These are phyloP conservation scores for Teleogryllus occipitalis DNA, from an alignment of 1,140 invertebrate genomes.

Conservation along the genomic window DNA sequence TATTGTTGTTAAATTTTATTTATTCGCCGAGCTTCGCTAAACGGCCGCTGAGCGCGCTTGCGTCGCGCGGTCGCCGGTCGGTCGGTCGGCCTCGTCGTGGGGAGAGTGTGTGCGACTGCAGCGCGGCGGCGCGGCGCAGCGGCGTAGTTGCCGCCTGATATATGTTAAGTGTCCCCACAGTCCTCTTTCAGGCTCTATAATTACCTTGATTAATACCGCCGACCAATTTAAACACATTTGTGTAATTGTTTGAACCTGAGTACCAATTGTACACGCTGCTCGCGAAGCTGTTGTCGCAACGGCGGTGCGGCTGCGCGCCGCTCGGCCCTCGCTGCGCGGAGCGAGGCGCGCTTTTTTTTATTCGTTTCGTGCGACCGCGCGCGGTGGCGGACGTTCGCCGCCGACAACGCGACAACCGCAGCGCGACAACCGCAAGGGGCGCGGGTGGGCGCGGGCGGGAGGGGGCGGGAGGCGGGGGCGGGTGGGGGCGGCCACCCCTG, in stretches of 20 bases:
- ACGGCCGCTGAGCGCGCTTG: background rate
- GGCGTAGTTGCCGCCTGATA: slow-evolving; percentile 2
- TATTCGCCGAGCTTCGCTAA: background rate
- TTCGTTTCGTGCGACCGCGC: too few relatives aligned
- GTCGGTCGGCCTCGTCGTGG: background rate
- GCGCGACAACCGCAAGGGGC: too few relatives aligned
- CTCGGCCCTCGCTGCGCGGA: background rate
- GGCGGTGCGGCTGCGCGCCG: too few relatives aligned
- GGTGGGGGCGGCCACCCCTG: too few relatives aligned
- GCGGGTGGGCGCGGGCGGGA: too few relatives aligned
- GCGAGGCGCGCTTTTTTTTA: background rate
- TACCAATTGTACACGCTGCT: background rate
- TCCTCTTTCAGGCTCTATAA: slow-evolving; percentile 4
- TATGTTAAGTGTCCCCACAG: slow-evolving; percentile 3
- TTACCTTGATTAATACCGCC: slow-evolving; percentile 4
- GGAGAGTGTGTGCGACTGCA: background rate
- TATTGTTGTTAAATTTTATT: slow-evolving; percentile 2
- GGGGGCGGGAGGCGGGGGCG: too few relatives aligned
- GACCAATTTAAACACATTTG: slow-evolving; percentile 5
- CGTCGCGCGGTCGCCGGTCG: too few relatives aligned
- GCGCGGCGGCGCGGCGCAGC: background rate
- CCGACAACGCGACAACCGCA: too few relatives aligned
- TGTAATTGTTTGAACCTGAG: slow-evolving; percentile 4
- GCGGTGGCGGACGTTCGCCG: too few relatives aligned
- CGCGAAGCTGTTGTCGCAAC: background rate